Base-by-base conservation (phyloP, 2,888 invertebrate species). In the Alviniconcha strummeri region DNA sequence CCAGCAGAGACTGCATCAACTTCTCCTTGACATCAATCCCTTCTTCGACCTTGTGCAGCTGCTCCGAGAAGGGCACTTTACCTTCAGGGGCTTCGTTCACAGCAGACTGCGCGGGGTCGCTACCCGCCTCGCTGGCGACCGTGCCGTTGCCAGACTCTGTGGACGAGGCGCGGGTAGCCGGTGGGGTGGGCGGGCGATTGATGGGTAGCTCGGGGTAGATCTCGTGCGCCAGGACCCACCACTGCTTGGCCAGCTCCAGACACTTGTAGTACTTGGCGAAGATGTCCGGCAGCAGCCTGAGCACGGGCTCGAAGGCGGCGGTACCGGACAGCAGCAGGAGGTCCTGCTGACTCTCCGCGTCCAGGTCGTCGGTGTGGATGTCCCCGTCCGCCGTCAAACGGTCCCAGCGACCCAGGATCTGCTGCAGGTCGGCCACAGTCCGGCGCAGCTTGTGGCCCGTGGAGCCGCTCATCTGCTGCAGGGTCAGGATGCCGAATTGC, bases 261-360 rank as follows among this genome's bases (percentile, higher is more conserved):
- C 90, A 89, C 83, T 91, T 92, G 84, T 90, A 91, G 77, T 90
- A 91, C 85, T 92, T 92, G 17, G 90, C 89, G 86, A 92, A 92
- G 13, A 91, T 89, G 85, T 92, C 92, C 0, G 92, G 91, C 54
- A 92, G 86, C 11, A 92, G 86, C 69, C 92, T 85, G 8, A 92
- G 85, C 7, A 92, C 86, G 3, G 87, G 84, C 86, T 91, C 91
- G 85, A 90, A 91, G 36, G 86, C 82, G 5, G 87, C 84, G 79
- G 88, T 89, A 67, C 89, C 87, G n/a, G 84, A 84, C 80, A 89
- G 89, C 52, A 89, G 88, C 76, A 89, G 84, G 15, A 92, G 79
- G 82, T 92, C 91, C 80, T 91, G 89, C 52, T 89, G 86, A 80
- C 92, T 92, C 80, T 92, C 92, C 0, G 88, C 88, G 78, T 92